Percentiles rank a stretch among this genome's conserved stretches.
Evolutionary conservation across 2,888 invertebrate species (phyloP).

Genomic region (Pyrrhia umbra): DNA sequence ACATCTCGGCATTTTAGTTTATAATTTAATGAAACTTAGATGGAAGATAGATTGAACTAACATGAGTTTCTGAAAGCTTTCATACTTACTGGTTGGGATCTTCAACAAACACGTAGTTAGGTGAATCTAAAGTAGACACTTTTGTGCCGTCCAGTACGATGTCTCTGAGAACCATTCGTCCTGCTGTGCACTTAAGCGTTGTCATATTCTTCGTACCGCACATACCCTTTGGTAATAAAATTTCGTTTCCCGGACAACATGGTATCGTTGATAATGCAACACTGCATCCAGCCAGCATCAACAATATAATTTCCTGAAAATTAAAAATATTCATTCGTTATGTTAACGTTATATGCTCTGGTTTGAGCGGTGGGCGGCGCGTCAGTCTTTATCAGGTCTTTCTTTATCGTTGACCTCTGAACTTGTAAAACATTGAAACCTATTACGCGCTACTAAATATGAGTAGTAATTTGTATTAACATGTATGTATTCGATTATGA

Average conservation of each 20-base stretch:
- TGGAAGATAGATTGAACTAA: no score
- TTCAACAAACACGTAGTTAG: constrained; percentile 77
- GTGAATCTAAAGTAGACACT: constrained; percentile 80
- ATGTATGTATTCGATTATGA: not conserved
- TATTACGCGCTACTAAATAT: constrained; percentile 14
- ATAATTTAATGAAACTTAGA: no score
- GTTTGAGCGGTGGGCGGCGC: not conserved
- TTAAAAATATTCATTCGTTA: not conserved
- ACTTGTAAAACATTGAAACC: constrained; percentile 21
- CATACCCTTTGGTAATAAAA: constrained; percentile 67
- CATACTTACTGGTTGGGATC: constrained; percentile 76
- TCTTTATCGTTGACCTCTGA: constrained; percentile 47
- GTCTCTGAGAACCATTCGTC: constrained; percentile 79
- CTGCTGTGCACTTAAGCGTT: constrained; percentile 75
- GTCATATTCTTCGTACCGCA: constrained; percentile 67
- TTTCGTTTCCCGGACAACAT: constrained; percentile 78
- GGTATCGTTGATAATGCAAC: constrained; percentile 63
- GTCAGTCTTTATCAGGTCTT: constrained; percentile 23
- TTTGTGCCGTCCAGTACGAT: constrained; percentile 77
- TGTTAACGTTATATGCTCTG: not conserved
- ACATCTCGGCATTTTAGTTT: no score
- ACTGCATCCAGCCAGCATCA: constrained; percentile 70
- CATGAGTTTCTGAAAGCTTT: not conserved
- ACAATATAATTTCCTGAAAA: constrained; percentile 75
- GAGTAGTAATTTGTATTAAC: constrained; percentile 1